Percentiles rank a stretch among this genome's conserved stretches.
phyloP scores from a whole-genome alignment of 2,113 vertebrate species.

The Aegotheles bennettii region DNA sequence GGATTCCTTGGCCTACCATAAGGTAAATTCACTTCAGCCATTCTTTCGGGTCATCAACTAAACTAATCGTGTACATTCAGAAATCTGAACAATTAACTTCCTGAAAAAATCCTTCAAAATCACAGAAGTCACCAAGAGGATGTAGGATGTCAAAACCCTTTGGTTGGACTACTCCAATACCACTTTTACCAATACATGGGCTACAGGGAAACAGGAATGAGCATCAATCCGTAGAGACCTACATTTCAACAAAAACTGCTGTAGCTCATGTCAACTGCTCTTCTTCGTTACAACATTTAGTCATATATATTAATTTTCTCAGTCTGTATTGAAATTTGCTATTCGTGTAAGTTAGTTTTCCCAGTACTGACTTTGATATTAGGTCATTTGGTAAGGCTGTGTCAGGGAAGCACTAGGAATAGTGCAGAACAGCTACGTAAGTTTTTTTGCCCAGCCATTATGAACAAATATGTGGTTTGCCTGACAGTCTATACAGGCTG shows the following conservation, averaged over 20 bases:
- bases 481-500: background rate
- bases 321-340: background rate
- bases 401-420: background rate
- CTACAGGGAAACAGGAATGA: background rate
- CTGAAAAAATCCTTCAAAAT: background rate
- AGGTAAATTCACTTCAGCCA: background rate
- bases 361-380: background rate
- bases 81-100: background rate
- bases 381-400: background rate
- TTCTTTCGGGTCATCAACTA: background rate
- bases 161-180: background rate
- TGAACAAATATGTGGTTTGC: background rate
- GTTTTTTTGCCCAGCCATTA: background rate
- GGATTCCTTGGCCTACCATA: background rate
- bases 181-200: background rate
- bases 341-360: background rate
- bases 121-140: background rate
- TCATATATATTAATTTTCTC: background rate
- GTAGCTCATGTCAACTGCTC: background rate
- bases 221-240: background rate
- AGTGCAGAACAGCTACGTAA: background rate
- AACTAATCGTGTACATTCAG: background rate
- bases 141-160: background rate
- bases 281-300: background rate
- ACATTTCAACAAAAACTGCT: background rate